These are phyloP conservation scores for Spinus pinus DNA, from an alignment of 2,797 vertebrate genomes.

Conservation along the genomic window DNA sequence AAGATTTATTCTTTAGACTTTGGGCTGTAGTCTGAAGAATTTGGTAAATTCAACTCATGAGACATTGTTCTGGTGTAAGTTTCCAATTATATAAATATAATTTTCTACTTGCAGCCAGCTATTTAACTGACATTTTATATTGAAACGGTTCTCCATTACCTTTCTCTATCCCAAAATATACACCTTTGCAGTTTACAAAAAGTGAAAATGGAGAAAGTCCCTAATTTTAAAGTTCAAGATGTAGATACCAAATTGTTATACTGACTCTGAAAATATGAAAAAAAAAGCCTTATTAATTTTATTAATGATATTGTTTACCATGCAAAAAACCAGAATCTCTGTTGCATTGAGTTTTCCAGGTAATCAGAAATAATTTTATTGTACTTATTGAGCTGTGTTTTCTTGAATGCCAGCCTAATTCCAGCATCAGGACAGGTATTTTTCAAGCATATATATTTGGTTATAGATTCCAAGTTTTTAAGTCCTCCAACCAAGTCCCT, in stretches of 20 bases:
- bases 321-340: background rate
- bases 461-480: background rate
- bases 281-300: background rate
- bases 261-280: background rate
- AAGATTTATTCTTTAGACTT: slow-evolving; percentile 1
- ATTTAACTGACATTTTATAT: background rate
- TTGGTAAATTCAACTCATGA: background rate
- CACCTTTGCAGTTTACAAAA: background rate
- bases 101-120: background rate
- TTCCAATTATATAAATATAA: background rate
- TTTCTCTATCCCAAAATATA: background rate
- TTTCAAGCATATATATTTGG: background rate
- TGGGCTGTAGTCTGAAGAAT: background rate
- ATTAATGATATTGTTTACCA: background rate
- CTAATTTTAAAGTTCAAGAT: background rate
- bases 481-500: background rate
- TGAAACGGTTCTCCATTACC: background rate
- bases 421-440: background rate
- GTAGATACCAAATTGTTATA: background rate
- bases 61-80: background rate
- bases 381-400: background rate
- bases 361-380: background rate
- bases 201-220: background rate
- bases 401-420: background rate
- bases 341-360: background rate